A percentile compares a stretch with the other conserved stretches of the same genome.
Conservation (phyloP, 2,888 invertebrate species). For the Drosophila falleni region DNA sequence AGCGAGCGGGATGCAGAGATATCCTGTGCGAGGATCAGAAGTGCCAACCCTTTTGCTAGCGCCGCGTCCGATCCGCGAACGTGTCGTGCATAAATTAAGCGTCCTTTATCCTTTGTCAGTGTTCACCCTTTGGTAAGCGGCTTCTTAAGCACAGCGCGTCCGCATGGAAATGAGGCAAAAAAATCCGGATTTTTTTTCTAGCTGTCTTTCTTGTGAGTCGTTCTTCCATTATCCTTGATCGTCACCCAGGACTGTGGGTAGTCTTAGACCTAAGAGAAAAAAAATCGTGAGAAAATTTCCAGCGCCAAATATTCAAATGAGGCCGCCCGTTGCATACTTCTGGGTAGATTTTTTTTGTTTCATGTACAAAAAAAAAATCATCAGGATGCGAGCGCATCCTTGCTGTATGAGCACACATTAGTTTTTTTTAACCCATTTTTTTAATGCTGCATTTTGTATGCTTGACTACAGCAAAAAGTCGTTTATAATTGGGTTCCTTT, state of each 20-base stretch:
- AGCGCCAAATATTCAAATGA: conserved; percentile 76
- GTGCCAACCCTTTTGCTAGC: conserved; percentile 62
- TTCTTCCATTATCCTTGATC: conserved; percentile 68
- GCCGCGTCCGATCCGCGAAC: conserved; percentile 71
- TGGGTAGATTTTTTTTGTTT: conserved; percentile 47
- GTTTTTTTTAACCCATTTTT: conserved; percentile 68
- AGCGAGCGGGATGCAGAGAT: conserved; percentile 44
- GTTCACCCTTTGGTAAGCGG: conserved; percentile 63
- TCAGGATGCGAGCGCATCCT: conserved; percentile 68
- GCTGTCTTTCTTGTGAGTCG: conserved; percentile 60
- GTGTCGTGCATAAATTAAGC: conserved; percentile 81
- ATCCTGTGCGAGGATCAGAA: conserved; percentile 68
- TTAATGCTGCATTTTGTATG: conserved; percentile 50
- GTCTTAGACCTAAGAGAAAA: conserved; percentile 43
- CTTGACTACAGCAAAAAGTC: conserved; percentile 72
- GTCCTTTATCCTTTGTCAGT: conserved; percentile 42
- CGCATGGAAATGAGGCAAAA: conserved; percentile 83
- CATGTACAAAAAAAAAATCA: conserved; percentile 47
- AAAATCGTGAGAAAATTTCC: conserved; percentile 78
- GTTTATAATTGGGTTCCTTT: conserved; percentile 72
- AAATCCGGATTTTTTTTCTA: conserved; percentile 80
- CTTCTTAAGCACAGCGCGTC: conserved; percentile 69
- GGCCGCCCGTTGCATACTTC: conserved; percentile 70
- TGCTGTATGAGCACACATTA: conserved; percentile 43
- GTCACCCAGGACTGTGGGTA: conserved; percentile 76